Evolutionary conservation across 2,113 vertebrate genomes (phyloP), one percentile per base, ranked within the genome.

Genomic region (Monopterus albus): DNA sequence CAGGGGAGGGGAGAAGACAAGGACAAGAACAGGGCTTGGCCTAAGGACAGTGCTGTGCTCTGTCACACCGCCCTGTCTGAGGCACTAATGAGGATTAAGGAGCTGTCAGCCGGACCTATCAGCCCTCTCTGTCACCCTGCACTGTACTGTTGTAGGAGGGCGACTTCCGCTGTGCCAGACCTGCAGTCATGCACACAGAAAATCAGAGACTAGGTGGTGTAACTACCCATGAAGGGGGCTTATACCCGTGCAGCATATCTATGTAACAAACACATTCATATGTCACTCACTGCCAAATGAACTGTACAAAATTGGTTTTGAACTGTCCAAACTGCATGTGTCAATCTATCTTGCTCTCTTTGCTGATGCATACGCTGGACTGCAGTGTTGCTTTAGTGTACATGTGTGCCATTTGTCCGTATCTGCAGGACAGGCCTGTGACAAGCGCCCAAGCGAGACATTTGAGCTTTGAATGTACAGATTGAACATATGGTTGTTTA

Each of bases 31-130:
- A 50, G 64, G 69, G 73, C 53, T 53, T 67, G 78, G 81, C 88
- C 91, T 92, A 81, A 91, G 88, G 91, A 92, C 93, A 85, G 83
- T 61, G 76, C 68, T 82, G 87, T 6, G 39, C 85, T 91, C 89
- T 85, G 58, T 87, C 87, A 91, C 91, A 63, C 58, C 40, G 66
- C 45, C 80, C 73, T 10, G 14, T 70, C 71, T 76, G 72, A 75
- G 56, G 77, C 82, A 78, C 80, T 78, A 87, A 84, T 81, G 66
- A 75, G 87, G 78, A 85, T 78, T 73, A 91, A 85, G 38, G 83
- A 79, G 74, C 71, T 85, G 86, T 84, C 83, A 23, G 64, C 64
- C 49, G 88, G 89, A 93, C 87, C 82, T 78, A 83, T 88, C 67
- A 33, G 74, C 51, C 61, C 89, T 87, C 86, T 91, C 84, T 72